Conservation (phyloP, 2,113 vertebrate species). For the Puntigrus tetrazona region DNA sequence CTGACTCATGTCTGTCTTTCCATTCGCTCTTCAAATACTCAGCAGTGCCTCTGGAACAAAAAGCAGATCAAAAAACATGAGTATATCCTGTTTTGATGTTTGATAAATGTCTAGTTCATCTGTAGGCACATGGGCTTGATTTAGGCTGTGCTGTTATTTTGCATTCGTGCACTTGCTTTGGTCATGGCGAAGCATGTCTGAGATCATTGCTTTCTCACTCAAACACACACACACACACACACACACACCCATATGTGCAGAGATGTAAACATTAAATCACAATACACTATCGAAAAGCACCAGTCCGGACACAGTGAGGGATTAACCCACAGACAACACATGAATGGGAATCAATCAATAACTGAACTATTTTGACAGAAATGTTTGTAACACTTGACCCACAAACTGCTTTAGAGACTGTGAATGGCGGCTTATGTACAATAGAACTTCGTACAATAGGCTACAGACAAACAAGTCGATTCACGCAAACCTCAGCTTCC, state of each 20-base stretch:
- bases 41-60: background rate
- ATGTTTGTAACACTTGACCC: background rate
- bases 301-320: background rate
- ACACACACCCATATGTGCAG: background rate
- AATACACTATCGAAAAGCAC: background rate
- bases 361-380: background rate
- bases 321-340: background rate
- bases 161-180: background rate
- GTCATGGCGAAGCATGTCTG: background rate
- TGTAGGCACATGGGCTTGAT: background rate
- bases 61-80: background rate
- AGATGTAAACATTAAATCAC: background rate
- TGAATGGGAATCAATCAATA: background rate
- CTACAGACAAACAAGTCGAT: background rate
- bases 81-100: conserved; percentile 14
- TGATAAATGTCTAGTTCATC: background rate
- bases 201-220: background rate
- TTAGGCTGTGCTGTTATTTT: background rate
- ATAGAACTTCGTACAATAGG: background rate
- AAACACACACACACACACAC: background rate
- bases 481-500: background rate
- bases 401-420: background rate
- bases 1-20: conserved; percentile 17
- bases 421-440: background rate
- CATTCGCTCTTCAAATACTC: background rate